Evolutionary conservation across 2,888 invertebrate species (phyloP), one percentile per base, ranked within the genome.

Genomic region (Malthinus seriepunctatus): DNA sequence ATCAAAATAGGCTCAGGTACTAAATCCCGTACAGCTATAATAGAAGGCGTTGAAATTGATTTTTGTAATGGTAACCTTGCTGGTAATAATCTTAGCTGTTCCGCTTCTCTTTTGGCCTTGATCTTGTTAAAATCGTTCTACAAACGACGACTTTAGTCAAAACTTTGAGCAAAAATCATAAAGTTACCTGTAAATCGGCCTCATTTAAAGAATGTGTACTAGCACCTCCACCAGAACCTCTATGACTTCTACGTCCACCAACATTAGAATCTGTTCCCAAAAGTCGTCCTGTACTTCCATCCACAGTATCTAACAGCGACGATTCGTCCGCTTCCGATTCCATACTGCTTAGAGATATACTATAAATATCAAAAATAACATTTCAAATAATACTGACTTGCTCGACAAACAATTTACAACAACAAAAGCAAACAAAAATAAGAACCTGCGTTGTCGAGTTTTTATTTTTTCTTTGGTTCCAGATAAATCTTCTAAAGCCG

Each of bases 1-100:
- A 80, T 75, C 75, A 69, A 72, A 68, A 70, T 76, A 80, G 72
- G 84, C 71, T 86, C 85, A 65, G 84, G 84, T 52, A 80, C 82
- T 67, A 85, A 80, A 67, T 86, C 85, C 62, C 84, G 80, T 32
- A 85, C 83, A 32, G 90, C 90, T 48, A 93, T 89, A 62, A 94
- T 94, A 66, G 93, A 93, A 48, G 93, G 93, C 50, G 94, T 94
- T 11, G 94, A 94, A 56, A 94, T 89, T 49, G 93, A 93, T 81
- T 94, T 94, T 80, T 94, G 94, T 50, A 94, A 82, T 56, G 93
- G 91, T 70, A 93, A 82, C 14, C 92, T 84, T 51, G 86, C 84
- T 66, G 84, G 85, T 70, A 85, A 80, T 78, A 83, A 71, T 69
- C 76, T 75, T 54, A 80, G 67, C 56, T 79, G 79, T 72, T 83